Evolutionary conservation across 2,888 invertebrate species (phyloP), one percentile per base, ranked within the genome.

Genomic region (Anthoptus insignis): DNA sequence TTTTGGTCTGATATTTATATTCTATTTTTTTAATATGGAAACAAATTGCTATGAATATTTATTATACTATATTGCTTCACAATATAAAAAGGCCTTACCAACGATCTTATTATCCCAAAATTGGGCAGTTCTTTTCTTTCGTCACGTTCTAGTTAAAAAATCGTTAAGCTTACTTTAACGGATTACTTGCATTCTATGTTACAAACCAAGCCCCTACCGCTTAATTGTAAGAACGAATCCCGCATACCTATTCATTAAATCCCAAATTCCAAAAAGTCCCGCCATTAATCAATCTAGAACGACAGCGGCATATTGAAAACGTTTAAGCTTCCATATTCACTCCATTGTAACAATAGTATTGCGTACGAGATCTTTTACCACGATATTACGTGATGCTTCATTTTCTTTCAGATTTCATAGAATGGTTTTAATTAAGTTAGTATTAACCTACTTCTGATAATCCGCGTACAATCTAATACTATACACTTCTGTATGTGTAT

Each of bases 251-350:
- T 39, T 19, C 16, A 39, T 39, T 39, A 39, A 39, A 0, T 16
- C 16, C 16, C 39, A 39, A n/a, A n/a, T 39, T 9, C 39, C 19
- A 42, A 42, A 39, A 39, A 42, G 19, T 42, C 9, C 42, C 19
- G 42, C 32, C 53, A 60, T 60, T 60, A 53, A 54, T 61, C 54
- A 54, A 61, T 61, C 54, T 54, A 61, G 45, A 42, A 54, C 32
- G 54, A 32, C 45, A 54, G 61, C 58, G 68, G 67, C 60, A 71
- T 65, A 73, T 73, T 74, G 72, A 75, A 54, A 73, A 65, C 68
- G 61, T 66, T 66, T 64, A 32, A 63, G 66, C 61, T 42, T 19
- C 42, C 42, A 19, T 67, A 56, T 67, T 64, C 47, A 19, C 11
- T 42, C 9, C 19, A 42, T 19, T 42, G 42, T 19, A 19, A 42